These are phyloP conservation scores for Cygnus buccinator DNA, from an alignment of 2,113 vertebrate species.

Conservation along the genomic window DNA sequence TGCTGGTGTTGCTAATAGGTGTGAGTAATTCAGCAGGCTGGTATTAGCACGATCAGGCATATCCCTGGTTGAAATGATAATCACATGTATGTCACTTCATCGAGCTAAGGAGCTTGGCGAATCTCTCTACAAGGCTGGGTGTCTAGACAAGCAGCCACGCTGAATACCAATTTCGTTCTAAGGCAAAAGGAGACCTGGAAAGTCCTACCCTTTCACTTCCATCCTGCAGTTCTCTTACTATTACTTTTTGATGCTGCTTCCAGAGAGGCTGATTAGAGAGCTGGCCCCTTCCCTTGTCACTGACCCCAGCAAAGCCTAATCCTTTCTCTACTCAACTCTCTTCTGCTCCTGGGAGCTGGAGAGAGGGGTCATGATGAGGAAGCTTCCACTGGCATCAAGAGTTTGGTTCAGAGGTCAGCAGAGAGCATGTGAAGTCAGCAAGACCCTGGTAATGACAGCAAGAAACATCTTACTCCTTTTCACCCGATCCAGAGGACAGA, in stretches of 20 bases:
- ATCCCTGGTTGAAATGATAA: constrained; percentile 62
- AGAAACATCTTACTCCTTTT: neutral
- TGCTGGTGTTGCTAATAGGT: neutral
- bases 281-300: neutral
- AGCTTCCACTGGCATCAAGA: no score
- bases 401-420: neutral
- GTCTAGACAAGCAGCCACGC: constrained; percentile 71
- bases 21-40: neutral
- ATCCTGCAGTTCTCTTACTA: neutral
- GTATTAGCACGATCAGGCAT: neutral
- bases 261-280: neutral
- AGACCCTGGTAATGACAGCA: neutral
- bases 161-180: constrained; percentile 69
- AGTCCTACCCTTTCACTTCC: neutral
- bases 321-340: neutral
- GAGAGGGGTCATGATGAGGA: neutral
- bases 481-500: neutral
- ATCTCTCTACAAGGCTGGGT: constrained; percentile 51
- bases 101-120: constrained; percentile 39
- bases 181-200: neutral
- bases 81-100: constrained; percentile 56
- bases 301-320: neutral
- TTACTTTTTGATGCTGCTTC: neutral
- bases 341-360: neutral
- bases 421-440: neutral